Conservation (phyloP, 2,888 invertebrate genomes). For the Philereme transversata region DNA sequence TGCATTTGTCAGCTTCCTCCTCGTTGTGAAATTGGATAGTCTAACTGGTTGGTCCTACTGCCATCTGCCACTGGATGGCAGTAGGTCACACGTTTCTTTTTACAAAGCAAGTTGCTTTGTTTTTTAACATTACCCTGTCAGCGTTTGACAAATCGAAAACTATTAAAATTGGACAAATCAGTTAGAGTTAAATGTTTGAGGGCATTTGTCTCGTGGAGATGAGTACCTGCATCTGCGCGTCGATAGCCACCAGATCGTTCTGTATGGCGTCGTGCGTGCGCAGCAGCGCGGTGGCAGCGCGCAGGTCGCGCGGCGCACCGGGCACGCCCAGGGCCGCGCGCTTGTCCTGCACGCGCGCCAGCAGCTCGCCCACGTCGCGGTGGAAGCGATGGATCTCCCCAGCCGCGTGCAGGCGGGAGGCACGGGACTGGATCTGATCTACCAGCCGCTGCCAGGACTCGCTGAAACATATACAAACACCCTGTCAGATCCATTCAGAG, state of each 20-base stretch:
- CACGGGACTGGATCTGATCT: conserved; percentile 93
- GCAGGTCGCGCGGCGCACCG: conserved; percentile 88
- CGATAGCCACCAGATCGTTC: conserved; percentile 93
- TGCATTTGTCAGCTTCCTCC: no score
- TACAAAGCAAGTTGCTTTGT: no score
- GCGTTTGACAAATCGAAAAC: no score
- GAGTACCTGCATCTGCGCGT: conserved; percentile 85
- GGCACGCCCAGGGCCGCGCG: conserved; percentile 93
- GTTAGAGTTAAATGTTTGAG: no score
- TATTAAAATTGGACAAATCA: no score
- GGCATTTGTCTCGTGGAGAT: no score
- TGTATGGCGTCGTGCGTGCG: conserved; percentile 96
- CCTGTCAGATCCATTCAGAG: no score
- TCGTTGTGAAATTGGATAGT: no score
- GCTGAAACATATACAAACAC: conserved; percentile 51
- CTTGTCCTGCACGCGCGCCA: conserved; percentile 94
- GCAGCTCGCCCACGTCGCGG: conserved; percentile 95
- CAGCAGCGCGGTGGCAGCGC: conserved; percentile 92
- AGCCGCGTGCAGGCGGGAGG: conserved; percentile 94
- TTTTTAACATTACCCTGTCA: no score
- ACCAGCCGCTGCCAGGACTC: conserved; percentile 94
- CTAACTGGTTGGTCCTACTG: no score
- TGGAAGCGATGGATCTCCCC: conserved; percentile 99
- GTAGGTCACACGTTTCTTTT: no score
- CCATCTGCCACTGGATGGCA: no score